Conservation (phyloP, 2,888 invertebrate species). For the Cantharis nigra region DNA sequence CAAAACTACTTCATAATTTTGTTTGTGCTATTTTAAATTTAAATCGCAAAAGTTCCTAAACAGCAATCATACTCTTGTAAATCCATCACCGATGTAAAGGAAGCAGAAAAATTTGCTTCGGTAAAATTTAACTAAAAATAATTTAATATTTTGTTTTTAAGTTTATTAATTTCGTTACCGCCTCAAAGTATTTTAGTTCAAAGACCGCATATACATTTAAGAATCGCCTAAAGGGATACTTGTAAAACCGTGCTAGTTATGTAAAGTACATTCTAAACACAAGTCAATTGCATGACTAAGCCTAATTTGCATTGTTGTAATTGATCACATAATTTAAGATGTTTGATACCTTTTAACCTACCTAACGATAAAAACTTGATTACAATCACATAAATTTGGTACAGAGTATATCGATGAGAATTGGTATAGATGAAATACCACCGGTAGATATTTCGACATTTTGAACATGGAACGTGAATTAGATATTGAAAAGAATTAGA, state of each 20-base stretch:
- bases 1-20: neutral
- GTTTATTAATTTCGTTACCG: neutral
- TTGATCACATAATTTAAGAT: constrained; percentile 21
- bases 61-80: neutral
- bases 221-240: constrained; percentile 17
- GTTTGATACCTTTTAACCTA: neutral
- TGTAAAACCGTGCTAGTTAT: constrained; percentile 11
- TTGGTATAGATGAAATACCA: neutral
- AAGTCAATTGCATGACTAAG: constrained; percentile 27
- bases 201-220: constrained; percentile 28
- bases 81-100: neutral
- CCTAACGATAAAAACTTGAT: neutral
- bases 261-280: constrained; percentile 26
- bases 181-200: constrained; percentile 16
- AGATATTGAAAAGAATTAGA: neutral
- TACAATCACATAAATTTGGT: neutral
- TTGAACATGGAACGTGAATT: neutral
- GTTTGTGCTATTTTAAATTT: neutral
- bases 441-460: neutral
- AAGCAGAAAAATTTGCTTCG: neutral
- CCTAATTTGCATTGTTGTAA: constrained; percentile 33
- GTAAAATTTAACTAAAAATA: neutral
- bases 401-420: neutral
- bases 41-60: neutral
- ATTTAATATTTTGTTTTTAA: neutral